phyloP scores from a whole-genome alignment of 2,113 vertebrate species.

The Phyllostomus hastatus region DNA sequence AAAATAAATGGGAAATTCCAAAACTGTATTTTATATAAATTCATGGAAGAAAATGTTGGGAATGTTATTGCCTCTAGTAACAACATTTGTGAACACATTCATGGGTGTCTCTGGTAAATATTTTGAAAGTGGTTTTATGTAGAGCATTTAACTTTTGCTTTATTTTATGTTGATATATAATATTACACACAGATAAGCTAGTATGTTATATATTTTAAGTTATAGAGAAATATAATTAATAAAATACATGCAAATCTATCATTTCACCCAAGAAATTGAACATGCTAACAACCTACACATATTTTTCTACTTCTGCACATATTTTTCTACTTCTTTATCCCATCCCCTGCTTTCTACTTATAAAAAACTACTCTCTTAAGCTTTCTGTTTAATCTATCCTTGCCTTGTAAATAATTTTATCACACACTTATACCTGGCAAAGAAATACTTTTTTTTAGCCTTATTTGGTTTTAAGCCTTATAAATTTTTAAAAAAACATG shows the following conservation, averaged over 20 bases:
- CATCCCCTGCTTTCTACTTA: not conserved
- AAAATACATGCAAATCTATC: not conserved
- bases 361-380: not conserved
- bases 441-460: not conserved
- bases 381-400: not conserved
- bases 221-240: not conserved
- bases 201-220: not conserved
- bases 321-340: not conserved
- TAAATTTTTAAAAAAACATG: too few relatives aligned
- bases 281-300: not conserved
- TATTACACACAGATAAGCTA: not conserved
- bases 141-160: not conserved
- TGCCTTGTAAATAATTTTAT: not conserved
- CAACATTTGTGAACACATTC: not conserved
- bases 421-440: not conserved
- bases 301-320: not conserved
- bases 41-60: not conserved
- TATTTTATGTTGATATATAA: not conserved
- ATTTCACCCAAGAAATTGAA: not conserved
- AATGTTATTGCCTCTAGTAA: not conserved
- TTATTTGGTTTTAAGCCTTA: not conserved
- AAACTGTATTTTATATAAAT: not conserved
- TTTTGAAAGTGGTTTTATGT: not conserved
- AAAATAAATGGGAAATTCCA: not conserved
- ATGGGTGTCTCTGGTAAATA: not conserved